phyloP scores from a whole-genome alignment of 2,888 invertebrate species.

The Rugalucina vietnamica region DNA sequence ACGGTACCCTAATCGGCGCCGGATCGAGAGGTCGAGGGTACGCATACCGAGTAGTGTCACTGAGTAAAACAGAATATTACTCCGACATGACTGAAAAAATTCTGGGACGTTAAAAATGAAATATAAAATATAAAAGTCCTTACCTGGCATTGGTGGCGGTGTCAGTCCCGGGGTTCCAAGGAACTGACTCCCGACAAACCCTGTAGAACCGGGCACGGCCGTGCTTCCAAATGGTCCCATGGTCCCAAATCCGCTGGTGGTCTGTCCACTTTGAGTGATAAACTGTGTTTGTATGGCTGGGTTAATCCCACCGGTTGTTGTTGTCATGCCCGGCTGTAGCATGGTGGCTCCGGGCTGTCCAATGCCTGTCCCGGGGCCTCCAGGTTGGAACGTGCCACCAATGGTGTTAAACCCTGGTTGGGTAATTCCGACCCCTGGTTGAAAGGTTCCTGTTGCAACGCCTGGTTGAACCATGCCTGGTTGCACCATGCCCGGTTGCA shows the following conservation, averaged over 20 bases:
- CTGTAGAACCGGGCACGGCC: not conserved
- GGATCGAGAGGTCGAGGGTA: too few relatives aligned
- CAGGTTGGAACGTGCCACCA: not conserved
- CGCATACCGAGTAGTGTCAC: too few relatives aligned
- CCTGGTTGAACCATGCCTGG: not conserved
- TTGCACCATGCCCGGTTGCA: not conserved
- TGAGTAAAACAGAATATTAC: too few relatives aligned
- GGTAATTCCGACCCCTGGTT: not conserved
- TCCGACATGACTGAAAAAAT: too few relatives aligned
- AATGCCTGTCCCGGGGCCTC: not conserved
- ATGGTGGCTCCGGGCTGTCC: not conserved
- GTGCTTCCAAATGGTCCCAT: not conserved
- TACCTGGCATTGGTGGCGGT: not conserved
- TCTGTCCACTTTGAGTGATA: not conserved
- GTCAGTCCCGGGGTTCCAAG: not conserved
- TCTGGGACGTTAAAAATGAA: too few relatives aligned
- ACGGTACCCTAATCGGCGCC: too few relatives aligned
- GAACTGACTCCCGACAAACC: not conserved
- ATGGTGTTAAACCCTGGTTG: too few relatives aligned
- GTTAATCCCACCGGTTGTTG: not conserved
- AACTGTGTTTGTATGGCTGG: not conserved
- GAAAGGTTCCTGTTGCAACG: not conserved
- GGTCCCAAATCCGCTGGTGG: not conserved
- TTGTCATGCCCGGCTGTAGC: not conserved
- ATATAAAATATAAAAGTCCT: too few relatives aligned